Conservation (phyloP, 2,797 vertebrate genomes). For the Platalea minor region DNA sequence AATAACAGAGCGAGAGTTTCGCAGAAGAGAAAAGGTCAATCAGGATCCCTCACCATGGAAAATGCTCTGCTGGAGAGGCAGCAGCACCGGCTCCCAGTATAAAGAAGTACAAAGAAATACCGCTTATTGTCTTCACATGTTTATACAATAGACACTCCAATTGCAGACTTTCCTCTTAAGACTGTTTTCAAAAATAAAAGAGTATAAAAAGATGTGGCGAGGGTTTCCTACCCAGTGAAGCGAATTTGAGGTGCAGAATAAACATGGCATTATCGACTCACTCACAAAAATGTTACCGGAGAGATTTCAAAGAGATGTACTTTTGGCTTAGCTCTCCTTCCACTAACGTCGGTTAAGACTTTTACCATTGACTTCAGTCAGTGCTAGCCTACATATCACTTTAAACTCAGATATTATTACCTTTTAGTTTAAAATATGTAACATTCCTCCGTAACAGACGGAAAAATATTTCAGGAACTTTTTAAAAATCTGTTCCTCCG, state of each 20-base stretch:
- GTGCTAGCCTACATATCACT: constrained; percentile 1
- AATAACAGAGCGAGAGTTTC: not conserved
- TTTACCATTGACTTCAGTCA: constrained; percentile 20
- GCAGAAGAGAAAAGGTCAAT: constrained; percentile 48
- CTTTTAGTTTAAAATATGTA: constrained; percentile 54
- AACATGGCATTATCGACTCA: constrained; percentile 45
- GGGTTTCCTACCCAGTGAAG: constrained; percentile 22
- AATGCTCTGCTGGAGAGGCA: not conserved
- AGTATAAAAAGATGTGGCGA: not conserved
- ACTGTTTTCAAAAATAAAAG: not conserved
- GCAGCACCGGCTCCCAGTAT: not conserved
- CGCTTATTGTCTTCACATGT: constrained; percentile 32
- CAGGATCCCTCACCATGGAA: not conserved
- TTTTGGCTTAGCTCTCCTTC: constrained; percentile 15
- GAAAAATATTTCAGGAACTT: constrained; percentile 74
- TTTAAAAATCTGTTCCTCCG: constrained; percentile 74
- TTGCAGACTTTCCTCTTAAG: not conserved
- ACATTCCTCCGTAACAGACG: constrained; percentile 62
- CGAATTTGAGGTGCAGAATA: not conserved
- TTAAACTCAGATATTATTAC: constrained; percentile 36
- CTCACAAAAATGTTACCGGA: constrained; percentile 16
- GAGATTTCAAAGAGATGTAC: not conserved
- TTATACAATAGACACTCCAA: not conserved
- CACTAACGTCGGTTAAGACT: not conserved
- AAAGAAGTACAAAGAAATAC: not conserved